These are phyloP conservation scores for Hirudo medicinalis DNA, from an alignment of 1,140 invertebrate genomes.

Conservation along the genomic window DNA sequence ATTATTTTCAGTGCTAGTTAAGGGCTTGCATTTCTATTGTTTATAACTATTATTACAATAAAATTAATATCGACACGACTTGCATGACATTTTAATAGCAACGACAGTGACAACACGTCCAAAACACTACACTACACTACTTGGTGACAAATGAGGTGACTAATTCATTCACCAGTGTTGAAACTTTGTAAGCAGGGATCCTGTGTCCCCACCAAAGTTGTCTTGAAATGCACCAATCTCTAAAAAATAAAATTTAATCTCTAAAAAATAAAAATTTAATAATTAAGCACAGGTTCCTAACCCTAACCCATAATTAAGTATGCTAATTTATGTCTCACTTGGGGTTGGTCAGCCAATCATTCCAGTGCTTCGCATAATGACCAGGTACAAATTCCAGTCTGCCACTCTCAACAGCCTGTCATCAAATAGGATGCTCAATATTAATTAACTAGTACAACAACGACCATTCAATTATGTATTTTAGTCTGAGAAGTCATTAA, in stretches of 20 bases:
- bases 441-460: background rate
- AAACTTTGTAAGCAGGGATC: constrained; percentile 84
- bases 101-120: no score
- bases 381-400: constrained; percentile 83
- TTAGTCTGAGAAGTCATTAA: no score
- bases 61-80: no score
- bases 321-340: constrained; percentile 1
- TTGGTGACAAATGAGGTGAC: no score
- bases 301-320: background rate
- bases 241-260: constrained; percentile 50
- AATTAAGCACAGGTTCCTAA: background rate
- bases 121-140: no score
- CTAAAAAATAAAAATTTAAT: constrained; percentile 34
- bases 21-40: no score
- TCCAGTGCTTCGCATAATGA: constrained; percentile 81
- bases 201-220: constrained; percentile 99
- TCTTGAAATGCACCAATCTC: constrained; percentile 94
- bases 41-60: no score
- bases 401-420: constrained; percentile 56
- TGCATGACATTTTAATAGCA: no score
- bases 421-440: background rate
- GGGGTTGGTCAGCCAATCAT: constrained; percentile 76
- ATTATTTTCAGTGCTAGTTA: no score
- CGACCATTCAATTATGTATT: background rate
- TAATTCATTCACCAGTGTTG: constrained; percentile 26